These are phyloP conservation scores for Lepilemur septentrionalis DNA, from an alignment of 2,797 vertebrate species.

Conservation along the genomic window DNA sequence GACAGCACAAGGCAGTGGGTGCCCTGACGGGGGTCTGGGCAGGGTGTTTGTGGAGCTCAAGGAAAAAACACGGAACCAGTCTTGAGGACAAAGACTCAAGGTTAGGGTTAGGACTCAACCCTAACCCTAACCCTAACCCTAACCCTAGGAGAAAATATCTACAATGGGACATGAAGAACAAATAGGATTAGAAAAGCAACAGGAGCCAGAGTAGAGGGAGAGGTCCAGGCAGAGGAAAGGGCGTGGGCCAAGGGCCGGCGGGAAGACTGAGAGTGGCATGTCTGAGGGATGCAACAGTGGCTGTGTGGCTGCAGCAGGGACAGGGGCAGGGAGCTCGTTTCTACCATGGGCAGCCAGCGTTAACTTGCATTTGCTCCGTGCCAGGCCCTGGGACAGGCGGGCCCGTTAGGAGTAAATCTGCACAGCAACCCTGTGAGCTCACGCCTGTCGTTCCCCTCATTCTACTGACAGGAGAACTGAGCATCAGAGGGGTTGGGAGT, in stretches of 20 bases:
- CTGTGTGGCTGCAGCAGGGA: neutral
- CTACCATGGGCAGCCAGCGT: neutral
- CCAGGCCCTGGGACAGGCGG: neutral
- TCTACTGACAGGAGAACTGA: neutral
- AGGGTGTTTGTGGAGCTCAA: neutral
- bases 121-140: no score
- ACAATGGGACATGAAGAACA: neutral
- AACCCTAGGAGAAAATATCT: neutral
- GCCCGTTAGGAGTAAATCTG: neutral
- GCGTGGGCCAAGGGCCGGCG: neutral
- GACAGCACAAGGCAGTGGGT: neutral
- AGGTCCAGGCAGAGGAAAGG: neutral
- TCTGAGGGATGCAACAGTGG: neutral
- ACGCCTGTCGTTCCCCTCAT: neutral
- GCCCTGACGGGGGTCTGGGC: neutral
- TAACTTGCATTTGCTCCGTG: neutral
- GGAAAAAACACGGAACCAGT: neutral
- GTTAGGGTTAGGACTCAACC: no score
- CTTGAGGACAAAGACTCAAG: neutral
- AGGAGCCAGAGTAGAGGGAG: no score
- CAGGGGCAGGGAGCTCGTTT: neutral
- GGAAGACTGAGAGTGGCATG: neutral
- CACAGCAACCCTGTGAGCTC: neutral
- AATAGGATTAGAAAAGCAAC: neutral
- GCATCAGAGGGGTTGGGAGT: neutral